Evolutionary conservation across 2,113 vertebrate species (phyloP).

Genomic region (Pomatostomus ruficeps): DNA sequence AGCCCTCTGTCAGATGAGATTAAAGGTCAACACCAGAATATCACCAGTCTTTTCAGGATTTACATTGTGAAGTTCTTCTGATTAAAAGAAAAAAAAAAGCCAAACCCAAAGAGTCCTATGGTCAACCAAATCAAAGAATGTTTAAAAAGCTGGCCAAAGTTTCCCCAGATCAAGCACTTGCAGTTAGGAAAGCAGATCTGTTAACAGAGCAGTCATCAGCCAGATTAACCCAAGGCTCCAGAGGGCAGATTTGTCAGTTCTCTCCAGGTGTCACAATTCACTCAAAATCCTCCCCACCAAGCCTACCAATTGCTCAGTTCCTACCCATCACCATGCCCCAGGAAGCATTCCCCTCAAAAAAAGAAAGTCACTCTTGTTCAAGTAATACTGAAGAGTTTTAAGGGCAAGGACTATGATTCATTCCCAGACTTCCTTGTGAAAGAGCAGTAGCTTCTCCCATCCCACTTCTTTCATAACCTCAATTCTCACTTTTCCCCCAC

Average conservation of each 20-base stretch:
- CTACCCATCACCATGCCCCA: not conserved
- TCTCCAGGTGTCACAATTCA: not conserved
- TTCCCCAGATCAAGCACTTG: not conserved
- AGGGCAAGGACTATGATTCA: not conserved
- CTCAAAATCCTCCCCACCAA: not conserved
- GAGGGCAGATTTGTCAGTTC: not conserved
- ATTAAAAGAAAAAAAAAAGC: not conserved
- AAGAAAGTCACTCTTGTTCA: not conserved
- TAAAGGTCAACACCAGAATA: not conserved
- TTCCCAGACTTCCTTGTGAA: not conserved
- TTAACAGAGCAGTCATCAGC: not conserved
- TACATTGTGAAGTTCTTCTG: not conserved
- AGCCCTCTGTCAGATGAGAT: not conserved
- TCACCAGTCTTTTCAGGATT: not conserved
- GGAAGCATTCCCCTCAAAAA: not conserved
- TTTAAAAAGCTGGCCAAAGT: not conserved
- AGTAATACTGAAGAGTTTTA: not conserved
- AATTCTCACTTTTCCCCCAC: not conserved
- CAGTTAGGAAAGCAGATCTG: not conserved
- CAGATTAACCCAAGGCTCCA: not conserved
- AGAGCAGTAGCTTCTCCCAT: not conserved
- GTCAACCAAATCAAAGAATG: not conserved
- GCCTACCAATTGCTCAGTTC: not conserved
- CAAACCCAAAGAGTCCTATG: not conserved
- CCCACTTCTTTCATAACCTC: not conserved